Percentiles rank a stretch among this genome's conserved stretches.
Conservation (phyloP, 1,140 invertebrate species). For the Nephotettix cincticeps region DNA sequence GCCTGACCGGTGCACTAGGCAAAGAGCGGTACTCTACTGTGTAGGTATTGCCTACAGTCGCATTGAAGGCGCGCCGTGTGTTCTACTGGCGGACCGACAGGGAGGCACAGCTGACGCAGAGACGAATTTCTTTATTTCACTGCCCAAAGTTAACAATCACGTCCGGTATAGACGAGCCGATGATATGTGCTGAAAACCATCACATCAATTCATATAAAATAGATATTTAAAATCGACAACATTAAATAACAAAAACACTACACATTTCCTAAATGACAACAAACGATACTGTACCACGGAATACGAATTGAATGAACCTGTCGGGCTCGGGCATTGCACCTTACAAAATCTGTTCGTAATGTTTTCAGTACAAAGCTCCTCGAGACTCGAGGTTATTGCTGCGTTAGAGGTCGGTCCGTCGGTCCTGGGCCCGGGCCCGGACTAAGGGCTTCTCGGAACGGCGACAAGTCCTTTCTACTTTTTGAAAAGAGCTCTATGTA, state of each 20-base stretch:
- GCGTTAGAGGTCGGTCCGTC: not conserved
- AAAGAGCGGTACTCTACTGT: too few relatives aligned
- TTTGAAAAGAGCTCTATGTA: conserved; percentile 16
- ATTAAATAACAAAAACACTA: conserved; percentile 22
- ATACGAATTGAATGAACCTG: not conserved
- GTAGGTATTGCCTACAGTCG: too few relatives aligned
- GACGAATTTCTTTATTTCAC: not conserved
- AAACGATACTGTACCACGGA: not conserved
- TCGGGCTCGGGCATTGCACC: not conserved
- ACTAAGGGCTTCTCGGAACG: not conserved
- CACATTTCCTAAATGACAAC: conserved; percentile 21
- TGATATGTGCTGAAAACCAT: conserved; percentile 22
- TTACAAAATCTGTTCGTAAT: conserved; percentile 22
- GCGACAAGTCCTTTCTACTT: conserved; percentile 5
- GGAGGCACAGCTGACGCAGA: too few relatives aligned
- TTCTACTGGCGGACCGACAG: too few relatives aligned
- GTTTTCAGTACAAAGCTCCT: conserved; percentile 11
- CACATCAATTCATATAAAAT: conserved; percentile 22
- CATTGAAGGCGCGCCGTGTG: too few relatives aligned
- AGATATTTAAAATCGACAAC: conserved; percentile 23
- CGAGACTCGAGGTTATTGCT: conserved; percentile 5
- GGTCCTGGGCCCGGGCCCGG: not conserved
- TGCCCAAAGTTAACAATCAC: conserved; percentile 6
- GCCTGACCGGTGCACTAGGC: too few relatives aligned
- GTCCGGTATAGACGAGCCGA: not conserved